Evolutionary conservation across 2,797 vertebrate genomes (phyloP).

Genomic region (Pachyuromys duprasi): DNA sequence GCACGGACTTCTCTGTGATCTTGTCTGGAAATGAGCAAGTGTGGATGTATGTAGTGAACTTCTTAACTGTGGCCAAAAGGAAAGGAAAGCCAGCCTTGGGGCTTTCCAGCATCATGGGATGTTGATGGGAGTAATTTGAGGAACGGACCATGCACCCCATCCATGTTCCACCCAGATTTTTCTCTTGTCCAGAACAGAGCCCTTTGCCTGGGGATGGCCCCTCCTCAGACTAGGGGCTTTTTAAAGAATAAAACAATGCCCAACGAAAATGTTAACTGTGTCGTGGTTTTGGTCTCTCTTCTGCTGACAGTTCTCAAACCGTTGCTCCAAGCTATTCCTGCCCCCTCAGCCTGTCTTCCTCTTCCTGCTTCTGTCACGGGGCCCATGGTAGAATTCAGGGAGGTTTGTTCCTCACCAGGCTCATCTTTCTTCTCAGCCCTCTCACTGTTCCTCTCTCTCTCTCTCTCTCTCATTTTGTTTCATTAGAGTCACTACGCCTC

Average conservation of each 20-base stretch:
- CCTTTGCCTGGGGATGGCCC: slow-evolving; percentile 50
- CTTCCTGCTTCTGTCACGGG: slow-evolving; percentile 59
- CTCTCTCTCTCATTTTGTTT: background rate
- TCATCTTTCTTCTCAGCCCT: background rate
- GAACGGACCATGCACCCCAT: slow-evolving; percentile 20
- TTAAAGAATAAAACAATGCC: slow-evolving; percentile 65
- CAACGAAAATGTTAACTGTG: slow-evolving; percentile 49
- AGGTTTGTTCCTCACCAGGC: slow-evolving; percentile 43
- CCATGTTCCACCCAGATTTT: background rate
- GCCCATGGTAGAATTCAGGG: background rate
- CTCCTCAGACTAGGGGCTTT: slow-evolving; percentile 67
- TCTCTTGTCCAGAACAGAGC: slow-evolving; percentile 44
- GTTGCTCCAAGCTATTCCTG: slow-evolving; percentile 40
- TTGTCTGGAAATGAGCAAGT: background rate
- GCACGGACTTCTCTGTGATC: background rate
- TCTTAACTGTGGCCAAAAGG: background rate
- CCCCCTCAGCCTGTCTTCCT: slow-evolving; percentile 46
- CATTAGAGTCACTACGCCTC: background rate
- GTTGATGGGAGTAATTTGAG: slow-evolving; percentile 26
- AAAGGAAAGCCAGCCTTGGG: slow-evolving; percentile 55
- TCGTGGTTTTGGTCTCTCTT: slow-evolving; percentile 74
- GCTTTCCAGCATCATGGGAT: slow-evolving; percentile 63
- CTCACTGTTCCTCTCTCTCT: background rate
- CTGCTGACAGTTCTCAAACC: slow-evolving; percentile 55
- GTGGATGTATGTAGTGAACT: background rate